A percentile compares a stretch with the other conserved stretches of the same genome.
phyloP scores from a whole-genome alignment of 2,113 vertebrate genomes.

The Tychaedon coryphoeus region DNA sequence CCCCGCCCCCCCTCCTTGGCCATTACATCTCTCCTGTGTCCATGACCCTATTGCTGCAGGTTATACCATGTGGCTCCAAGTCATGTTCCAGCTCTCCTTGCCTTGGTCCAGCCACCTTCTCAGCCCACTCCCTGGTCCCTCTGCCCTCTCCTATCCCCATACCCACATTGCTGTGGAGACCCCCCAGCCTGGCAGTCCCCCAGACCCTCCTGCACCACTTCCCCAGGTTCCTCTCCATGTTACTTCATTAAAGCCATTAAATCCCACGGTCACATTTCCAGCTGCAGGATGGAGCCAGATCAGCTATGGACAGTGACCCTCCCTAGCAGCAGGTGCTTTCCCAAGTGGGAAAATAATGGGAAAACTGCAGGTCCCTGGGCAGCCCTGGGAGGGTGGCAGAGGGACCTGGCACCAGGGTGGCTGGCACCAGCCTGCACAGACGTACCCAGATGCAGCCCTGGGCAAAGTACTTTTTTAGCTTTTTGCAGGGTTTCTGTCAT shows the following conservation, averaged over 20 bases:
- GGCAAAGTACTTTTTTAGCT: not conserved
- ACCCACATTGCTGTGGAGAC: accelerated
- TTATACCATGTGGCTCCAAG: not conserved
- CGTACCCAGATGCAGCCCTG: not conserved
- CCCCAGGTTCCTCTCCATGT: not conserved
- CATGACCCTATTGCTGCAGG: not conserved
- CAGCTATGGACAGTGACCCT: not conserved
- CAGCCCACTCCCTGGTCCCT: not conserved
- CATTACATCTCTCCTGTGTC: not conserved
- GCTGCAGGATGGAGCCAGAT: not conserved
- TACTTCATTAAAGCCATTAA: not conserved
- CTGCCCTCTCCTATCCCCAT: not conserved
- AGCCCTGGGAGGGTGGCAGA: not conserved
- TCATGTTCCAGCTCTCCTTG: not conserved
- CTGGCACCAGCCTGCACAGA: accelerated
- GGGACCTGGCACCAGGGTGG: not conserved
- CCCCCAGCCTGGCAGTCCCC: not conserved
- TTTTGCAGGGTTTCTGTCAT: not conserved
- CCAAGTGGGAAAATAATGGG: not conserved
- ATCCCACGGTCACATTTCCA: not conserved
- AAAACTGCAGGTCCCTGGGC: not conserved
- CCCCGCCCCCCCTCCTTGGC: not conserved
- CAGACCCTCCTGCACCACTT: not conserved
- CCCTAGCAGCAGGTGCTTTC: not conserved
- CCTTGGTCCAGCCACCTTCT: not conserved